Conservation (phyloP, 2,888 invertebrate genomes). For the Caenorhabditis becei region DNA sequence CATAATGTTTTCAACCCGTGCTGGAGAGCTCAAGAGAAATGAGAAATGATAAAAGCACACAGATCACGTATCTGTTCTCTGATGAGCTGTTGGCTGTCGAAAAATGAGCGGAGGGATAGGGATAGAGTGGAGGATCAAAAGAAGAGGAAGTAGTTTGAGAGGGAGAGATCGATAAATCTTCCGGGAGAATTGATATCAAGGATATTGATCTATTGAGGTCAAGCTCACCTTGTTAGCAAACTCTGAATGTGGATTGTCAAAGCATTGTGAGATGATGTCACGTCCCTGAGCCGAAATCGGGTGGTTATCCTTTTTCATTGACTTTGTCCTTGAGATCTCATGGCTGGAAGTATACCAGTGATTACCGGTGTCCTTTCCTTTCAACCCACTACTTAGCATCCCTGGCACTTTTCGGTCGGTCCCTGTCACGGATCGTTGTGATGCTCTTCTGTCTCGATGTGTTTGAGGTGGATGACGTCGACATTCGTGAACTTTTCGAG, state of each 20-base stretch:
- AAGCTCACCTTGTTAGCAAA: slow-evolving; percentile 74
- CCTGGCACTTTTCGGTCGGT: slow-evolving; percentile 53
- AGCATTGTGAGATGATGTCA: slow-evolving; percentile 78
- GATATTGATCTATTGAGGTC: background rate
- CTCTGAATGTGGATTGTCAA: slow-evolving; percentile 80
- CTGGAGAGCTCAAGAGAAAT: background rate
- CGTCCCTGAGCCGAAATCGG: slow-evolving; percentile 67
- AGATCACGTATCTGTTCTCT: slow-evolving; percentile 63
- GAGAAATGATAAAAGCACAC: slow-evolving; percentile 52
- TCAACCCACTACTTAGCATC: slow-evolving; percentile 42
- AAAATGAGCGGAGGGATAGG: slow-evolving; percentile 16
- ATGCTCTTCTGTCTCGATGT: slow-evolving; percentile 59
- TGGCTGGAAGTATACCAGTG: slow-evolving; percentile 27
- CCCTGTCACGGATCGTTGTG: slow-evolving; percentile 58
- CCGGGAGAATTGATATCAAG: background rate
- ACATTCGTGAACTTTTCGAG: slow-evolving; percentile 41
- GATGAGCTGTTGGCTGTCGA: slow-evolving; percentile 44
- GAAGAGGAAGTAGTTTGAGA: background rate
- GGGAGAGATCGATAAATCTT: slow-evolving; percentile 6
- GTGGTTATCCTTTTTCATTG: slow-evolving; percentile 69
- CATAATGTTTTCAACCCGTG: background rate
- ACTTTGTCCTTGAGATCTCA: slow-evolving; percentile 66
- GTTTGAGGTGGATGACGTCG: slow-evolving; percentile 48
- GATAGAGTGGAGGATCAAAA: slow-evolving; percentile 9
- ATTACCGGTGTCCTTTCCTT: background rate